Percentiles rank a stretch among this genome's conserved stretches.
phyloP scores from a whole-genome alignment of 1,140 invertebrate genomes.

The Wasmannia auropunctata region DNA sequence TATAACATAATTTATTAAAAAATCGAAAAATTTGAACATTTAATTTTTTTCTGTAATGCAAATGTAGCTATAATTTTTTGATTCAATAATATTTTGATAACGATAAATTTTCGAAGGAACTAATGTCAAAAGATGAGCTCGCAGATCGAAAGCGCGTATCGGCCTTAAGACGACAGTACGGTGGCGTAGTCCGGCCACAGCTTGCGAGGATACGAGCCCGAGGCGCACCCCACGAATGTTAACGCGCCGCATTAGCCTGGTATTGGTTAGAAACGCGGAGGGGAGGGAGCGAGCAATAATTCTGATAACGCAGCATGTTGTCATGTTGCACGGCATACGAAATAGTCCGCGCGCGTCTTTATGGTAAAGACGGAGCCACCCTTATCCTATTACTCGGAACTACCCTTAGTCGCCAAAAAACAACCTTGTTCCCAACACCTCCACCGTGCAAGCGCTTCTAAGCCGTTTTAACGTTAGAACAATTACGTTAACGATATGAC shows the following conservation, averaged over 20 bases:
- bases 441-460: neutral
- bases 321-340: constrained; percentile 84
- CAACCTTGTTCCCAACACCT: neutral
- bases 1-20: neutral
- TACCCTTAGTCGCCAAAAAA: constrained; percentile 21
- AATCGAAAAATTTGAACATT: neutral
- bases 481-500: no score
- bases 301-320: constrained; percentile 85
- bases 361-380: constrained; percentile 48
- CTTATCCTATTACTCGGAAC: constrained; percentile 28
- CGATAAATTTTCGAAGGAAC: neutral
- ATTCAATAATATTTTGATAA: neutral
- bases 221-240: constrained; percentile 83
- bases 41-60: neutral
- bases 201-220: constrained; percentile 81
- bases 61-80: neutral
- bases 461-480: neutral
- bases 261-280: constrained; percentile 80
- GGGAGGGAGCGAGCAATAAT: constrained; percentile 80
- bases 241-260: constrained; percentile 83
- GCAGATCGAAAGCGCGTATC: constrained; percentile 32
- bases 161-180: constrained; percentile 49
- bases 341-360: constrained; percentile 71
- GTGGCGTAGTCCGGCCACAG: constrained; percentile 80
- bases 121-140: neutral